These are phyloP conservation scores for Apeira syringaria DNA, from an alignment of 2,888 invertebrate species.

Conservation along the genomic window DNA sequence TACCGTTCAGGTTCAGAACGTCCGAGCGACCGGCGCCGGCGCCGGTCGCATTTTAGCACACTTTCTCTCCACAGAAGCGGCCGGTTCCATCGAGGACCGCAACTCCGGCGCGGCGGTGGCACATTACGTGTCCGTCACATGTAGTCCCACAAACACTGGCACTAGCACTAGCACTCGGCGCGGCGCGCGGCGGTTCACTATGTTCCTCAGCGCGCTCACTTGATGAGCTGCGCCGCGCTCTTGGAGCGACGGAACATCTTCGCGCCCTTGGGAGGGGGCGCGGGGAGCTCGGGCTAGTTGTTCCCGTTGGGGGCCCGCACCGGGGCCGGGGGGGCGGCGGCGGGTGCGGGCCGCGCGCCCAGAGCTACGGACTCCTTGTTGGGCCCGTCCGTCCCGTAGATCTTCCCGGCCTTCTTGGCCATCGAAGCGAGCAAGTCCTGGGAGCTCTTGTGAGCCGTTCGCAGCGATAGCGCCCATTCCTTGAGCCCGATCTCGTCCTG, in stretches of 20 bases:
- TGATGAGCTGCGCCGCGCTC: conserved; percentile 82
- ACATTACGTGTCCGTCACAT: no score
- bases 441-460: conserved; percentile 97
- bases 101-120: no score
- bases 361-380: conserved; percentile 66
- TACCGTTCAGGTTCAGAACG: background rate
- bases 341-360: conserved; percentile 29
- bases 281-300: conserved; percentile 81
- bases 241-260: conserved; percentile 84
- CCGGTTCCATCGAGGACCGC: no score
- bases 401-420: conserved; percentile 99
- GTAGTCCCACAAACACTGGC: no score
- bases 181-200: conserved; percentile 1
- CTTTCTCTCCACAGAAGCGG: background rate
- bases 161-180: background rate
- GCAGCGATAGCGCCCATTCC: conserved; percentile 98
- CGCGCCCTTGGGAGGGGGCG: conserved; percentile 75
- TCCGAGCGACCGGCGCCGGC: no score
- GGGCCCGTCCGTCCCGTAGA: conserved; percentile 93
- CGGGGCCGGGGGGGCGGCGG: conserved; percentile 52
- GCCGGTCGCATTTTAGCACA: background rate
- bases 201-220: conserved; percentile 48
- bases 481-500: conserved; percentile 99
- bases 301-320: conserved; percentile 66
- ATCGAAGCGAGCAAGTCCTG: conserved; percentile 97